Evolutionary conservation across 2,797 vertebrate genomes (phyloP).

Genomic region (Pitangus sulphuratus): DNA sequence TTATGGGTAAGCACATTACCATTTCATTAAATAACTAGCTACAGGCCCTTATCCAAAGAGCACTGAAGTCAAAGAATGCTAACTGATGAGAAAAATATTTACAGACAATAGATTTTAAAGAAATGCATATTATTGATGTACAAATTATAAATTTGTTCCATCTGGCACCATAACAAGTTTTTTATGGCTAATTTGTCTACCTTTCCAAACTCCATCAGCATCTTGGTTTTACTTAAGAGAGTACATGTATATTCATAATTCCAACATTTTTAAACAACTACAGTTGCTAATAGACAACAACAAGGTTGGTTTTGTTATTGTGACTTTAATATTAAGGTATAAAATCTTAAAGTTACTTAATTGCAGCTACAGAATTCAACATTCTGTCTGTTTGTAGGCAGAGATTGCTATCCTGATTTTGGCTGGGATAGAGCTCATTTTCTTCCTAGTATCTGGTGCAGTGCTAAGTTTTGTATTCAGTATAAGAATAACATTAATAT

Average conservation of each 20-base stretch:
- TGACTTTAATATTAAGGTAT: not conserved
- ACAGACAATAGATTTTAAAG: not conserved
- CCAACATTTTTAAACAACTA: not conserved
- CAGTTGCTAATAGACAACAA: not conserved
- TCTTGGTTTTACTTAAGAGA: not conserved
- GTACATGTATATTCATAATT: not conserved
- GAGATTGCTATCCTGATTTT: not conserved
- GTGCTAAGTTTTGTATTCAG: not conserved
- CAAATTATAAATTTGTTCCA: not conserved
- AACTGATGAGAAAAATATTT: not conserved
- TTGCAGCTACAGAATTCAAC: not conserved
- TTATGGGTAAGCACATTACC: accelerated
- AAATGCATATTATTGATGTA: not conserved
- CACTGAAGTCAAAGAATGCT: not conserved
- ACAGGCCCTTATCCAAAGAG: not conserved
- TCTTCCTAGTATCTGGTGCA: not conserved
- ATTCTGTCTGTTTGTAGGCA: not conserved
- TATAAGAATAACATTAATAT: no score
- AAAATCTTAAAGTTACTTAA: not conserved
- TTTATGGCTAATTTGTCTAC: not conserved
- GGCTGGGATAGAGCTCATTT: not conserved
- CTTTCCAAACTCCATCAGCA: not conserved
- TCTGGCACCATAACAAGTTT: not conserved
- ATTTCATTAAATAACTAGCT: not conserved
- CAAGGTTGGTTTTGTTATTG: not conserved